These are phyloP conservation scores for Operophtera brumata DNA, from an alignment of 2,888 invertebrate genomes.

Conservation along the genomic window DNA sequence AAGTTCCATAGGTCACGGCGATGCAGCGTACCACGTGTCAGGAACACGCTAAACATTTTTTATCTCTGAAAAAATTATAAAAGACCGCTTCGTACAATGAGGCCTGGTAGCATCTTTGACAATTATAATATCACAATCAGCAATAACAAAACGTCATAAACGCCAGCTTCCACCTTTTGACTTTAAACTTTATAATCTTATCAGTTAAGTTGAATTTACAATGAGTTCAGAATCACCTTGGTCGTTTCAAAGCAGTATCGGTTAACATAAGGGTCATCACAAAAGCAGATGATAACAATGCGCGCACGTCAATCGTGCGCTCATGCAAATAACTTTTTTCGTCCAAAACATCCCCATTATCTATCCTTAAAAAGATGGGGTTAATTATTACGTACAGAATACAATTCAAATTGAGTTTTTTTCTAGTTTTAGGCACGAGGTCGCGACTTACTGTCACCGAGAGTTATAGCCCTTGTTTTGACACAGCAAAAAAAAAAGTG, in stretches of 20 bases:
- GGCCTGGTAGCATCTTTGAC: constrained; percentile 80
- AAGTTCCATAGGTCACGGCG: constrained; percentile 79
- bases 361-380: constrained; percentile 72
- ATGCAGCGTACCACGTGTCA: constrained; percentile 77
- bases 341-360: constrained; percentile 77
- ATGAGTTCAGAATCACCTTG: constrained; percentile 38
- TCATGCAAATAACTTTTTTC: constrained; percentile 80
- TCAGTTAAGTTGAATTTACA: constrained; percentile 52
- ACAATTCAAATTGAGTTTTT: constrained; percentile 75
- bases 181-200: constrained; percentile 53
- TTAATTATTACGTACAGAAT: constrained; percentile 80
- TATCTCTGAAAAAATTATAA: constrained; percentile 79
- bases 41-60: constrained; percentile 79
- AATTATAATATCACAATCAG: constrained; percentile 74
- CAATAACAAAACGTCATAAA: constrained; percentile 52
- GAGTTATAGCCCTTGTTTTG: constrained; percentile 72
- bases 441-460: constrained; percentile 75
- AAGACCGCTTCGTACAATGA: constrained; percentile 75
- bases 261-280: constrained; percentile 80
- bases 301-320: constrained; percentile 79
- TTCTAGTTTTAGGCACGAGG: constrained; percentile 69
- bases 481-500: constrained; percentile 58
- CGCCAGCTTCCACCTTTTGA: constrained; percentile 34
- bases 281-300: constrained; percentile 79
- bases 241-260: constrained; percentile 50